A percentile compares a stretch with the other conserved stretches of the same genome.
Evolutionary conservation across 2,113 vertebrate genomes (phyloP).

Genomic region (Sprattus sprattus): DNA sequence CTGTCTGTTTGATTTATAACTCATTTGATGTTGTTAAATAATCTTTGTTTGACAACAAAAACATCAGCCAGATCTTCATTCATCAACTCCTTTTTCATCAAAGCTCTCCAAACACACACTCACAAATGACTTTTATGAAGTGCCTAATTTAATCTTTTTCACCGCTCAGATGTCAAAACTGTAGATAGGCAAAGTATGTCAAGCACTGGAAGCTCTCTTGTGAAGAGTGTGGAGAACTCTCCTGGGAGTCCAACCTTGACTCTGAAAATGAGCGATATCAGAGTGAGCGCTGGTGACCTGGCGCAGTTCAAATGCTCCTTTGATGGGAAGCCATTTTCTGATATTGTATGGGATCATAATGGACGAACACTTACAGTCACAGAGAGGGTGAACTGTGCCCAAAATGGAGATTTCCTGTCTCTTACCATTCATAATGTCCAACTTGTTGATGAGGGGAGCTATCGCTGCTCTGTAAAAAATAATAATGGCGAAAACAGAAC

Average conservation of each 20-base stretch:
- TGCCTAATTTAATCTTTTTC: conserved; percentile 66
- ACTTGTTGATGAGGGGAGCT: conserved; percentile 76
- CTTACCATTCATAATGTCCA: conserved; percentile 74
- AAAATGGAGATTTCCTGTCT: conserved; percentile 70
- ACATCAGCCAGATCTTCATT: neutral
- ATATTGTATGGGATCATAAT: conserved; percentile 76
- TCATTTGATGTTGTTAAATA: conserved; percentile 11
- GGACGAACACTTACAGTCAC: conserved; percentile 67
- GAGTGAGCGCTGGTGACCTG: conserved; percentile 69
- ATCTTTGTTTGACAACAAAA: neutral
- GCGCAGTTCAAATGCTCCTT: conserved; percentile 81
- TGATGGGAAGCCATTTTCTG: conserved; percentile 70
- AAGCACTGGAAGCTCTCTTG: conserved; percentile 73
- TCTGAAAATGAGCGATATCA: conserved; percentile 75
- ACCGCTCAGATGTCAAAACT: conserved; percentile 77
- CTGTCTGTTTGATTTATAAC: neutral
- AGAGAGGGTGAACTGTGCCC: conserved; percentile 73
- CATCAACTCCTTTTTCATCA: conserved; percentile 3
- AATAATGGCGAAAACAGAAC: conserved; percentile 73
- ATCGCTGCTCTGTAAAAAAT: conserved; percentile 78
- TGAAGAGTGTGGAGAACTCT: conserved; percentile 53
- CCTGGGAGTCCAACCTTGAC: conserved; percentile 66
- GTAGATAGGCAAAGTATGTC: conserved; percentile 78
- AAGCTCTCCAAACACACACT: conserved; percentile 45
- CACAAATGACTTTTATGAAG: conserved; percentile 53